Percentiles rank a stretch among this genome's conserved stretches.
Conservation (phyloP, 2,113 vertebrate genomes). For the Oxyura jamaicensis region DNA sequence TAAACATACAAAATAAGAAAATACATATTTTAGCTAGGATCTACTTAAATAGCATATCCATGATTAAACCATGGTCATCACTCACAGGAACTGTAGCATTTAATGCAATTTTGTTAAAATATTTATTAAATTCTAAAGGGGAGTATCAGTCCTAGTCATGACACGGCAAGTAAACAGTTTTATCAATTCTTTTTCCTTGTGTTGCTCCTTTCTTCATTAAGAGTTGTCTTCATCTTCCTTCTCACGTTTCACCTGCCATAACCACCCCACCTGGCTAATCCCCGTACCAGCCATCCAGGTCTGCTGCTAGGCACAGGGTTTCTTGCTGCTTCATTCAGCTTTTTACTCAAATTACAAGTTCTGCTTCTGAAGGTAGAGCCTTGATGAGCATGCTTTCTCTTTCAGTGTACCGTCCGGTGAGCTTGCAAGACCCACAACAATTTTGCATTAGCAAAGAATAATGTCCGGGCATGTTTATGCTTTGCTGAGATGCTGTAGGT, state of each 20-base stretch:
- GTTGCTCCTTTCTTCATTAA: background rate
- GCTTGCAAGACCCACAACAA: background rate
- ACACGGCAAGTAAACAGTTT: background rate
- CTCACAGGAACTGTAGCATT: background rate
- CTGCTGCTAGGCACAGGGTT: background rate
- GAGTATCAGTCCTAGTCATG: background rate
- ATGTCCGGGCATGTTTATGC: background rate
- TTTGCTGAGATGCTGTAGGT: background rate
- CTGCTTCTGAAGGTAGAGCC: background rate
- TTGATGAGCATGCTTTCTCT: background rate
- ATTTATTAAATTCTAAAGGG: background rate
- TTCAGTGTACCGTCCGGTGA: rapidly evolving
- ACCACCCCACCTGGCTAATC: background rate
- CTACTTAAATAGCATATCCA: background rate
- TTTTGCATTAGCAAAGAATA: background rate
- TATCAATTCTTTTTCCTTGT: background rate
- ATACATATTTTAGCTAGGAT: background rate
- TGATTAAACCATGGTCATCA: background rate
- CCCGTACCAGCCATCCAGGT: background rate
- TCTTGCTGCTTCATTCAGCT: background rate
- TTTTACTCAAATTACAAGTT: background rate
- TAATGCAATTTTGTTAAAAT: background rate
- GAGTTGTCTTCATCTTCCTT: background rate
- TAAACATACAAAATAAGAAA: background rate
- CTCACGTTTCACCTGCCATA: background rate